Percentiles rank a stretch among this genome's conserved stretches.
phyloP scores from a whole-genome alignment of 2,888 invertebrate genomes.

The Polyploca ridens region DNA sequence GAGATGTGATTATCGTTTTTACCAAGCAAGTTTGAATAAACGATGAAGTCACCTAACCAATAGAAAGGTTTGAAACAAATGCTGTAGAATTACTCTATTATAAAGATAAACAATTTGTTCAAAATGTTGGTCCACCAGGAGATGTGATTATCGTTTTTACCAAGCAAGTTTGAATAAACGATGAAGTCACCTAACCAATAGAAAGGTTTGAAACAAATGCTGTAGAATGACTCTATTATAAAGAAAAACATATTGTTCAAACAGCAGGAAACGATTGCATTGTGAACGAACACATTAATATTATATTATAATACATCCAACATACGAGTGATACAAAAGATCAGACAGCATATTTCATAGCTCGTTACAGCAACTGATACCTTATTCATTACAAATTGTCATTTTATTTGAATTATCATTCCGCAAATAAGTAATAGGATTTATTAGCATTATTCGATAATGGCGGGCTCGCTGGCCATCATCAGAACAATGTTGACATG shows the following conservation, averaged over 20 bases:
- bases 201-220: neutral
- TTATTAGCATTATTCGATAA: conserved; percentile 23
- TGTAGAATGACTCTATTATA: neutral
- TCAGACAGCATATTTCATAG: neutral
- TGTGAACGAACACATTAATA: neutral
- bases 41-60: too few species aligned
- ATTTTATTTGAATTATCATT: conserved; percentile 1
- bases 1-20: too few species aligned
- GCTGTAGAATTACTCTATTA: neutral
- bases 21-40: too few species aligned
- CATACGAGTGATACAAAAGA: neutral
- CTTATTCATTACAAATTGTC: neutral
- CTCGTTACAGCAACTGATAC: neutral
- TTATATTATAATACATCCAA: too few species aligned
- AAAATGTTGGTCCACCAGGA: too few species aligned
- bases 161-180: too few species aligned
- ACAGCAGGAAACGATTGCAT: neutral
- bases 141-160: too few species aligned
- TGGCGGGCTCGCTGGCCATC: conserved; percentile 28
- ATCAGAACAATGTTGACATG: conserved; percentile 33
- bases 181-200: too few species aligned
- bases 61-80: neutral
- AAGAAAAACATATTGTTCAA: too few species aligned
- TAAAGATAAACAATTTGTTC: conserved; percentile 1
- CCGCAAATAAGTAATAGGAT: neutral